These are phyloP conservation scores for Condylura cristata DNA, from an alignment of 2,113 vertebrate genomes.

Conservation along the genomic window DNA sequence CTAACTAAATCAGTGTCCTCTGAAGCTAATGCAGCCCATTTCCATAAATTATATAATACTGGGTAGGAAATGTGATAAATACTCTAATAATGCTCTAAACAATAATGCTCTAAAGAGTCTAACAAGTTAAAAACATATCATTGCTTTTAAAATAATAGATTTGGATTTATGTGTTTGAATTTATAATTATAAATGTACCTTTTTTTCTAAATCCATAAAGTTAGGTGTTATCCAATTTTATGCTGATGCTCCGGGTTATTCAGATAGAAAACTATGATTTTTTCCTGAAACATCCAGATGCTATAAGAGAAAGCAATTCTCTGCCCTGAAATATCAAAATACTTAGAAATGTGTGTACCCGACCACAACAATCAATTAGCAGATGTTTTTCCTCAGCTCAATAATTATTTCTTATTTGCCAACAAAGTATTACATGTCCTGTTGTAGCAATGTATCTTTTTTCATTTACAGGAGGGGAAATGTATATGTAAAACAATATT, in stretches of 20 bases:
- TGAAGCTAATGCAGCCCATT: not conserved
- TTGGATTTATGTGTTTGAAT: not conserved
- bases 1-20: not conserved
- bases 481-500: not conserved
- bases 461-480: not conserved
- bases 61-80: not conserved
- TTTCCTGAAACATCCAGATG: conserved; percentile 27
- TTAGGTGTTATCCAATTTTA: not conserved
- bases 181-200: not conserved
- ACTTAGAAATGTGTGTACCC: not conserved
- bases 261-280: not conserved
- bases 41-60: not conserved
- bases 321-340: not conserved
- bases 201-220: not conserved
- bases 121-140: fast-evolving
- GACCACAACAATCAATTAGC: conserved; percentile 48
- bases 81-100: not conserved
- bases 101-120: not conserved
- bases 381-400: conserved; percentile 49
- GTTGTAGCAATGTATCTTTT: not conserved
- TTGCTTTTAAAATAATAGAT: not conserved
- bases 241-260: not conserved
- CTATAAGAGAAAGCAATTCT: not conserved
- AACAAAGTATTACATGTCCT: not conserved
- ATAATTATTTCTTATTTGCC: not conserved